Evolutionary conservation across 2,797 vertebrate species (phyloP), one percentile per base, ranked within the genome.

Genomic region (Acanthurus lineatus): DNA sequence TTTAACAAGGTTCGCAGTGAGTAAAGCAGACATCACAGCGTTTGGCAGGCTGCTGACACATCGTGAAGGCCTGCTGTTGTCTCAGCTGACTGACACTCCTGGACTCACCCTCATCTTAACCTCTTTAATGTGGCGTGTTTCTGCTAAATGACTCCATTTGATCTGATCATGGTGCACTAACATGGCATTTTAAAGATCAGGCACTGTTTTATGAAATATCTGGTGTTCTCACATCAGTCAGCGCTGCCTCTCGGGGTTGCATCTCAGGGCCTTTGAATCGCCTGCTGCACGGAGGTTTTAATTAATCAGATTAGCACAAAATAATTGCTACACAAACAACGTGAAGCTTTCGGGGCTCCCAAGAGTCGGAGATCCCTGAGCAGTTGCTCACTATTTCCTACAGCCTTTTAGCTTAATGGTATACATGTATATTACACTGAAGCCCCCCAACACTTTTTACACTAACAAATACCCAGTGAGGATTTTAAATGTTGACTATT

Each of bases 181-280:
- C 81, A 73, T 40, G 58, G 71, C 86, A 86, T 88, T 91, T 35
- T 90, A 91, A 79, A 91, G 82, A 90, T 88, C 87, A 91, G 89
- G 85, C 25, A 16, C 28, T 64, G 63, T 78, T 88, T 77, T 85
- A 87, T 91, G 32, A 89, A 90, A 91, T 79, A 86, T 89, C 84
- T 81, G 88, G 83, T 35, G 57, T 72, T 80, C 10, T 7, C 58
- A 32, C 62, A 66, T 83, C 45, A 48, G 75, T 85, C 60, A 67
- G n/a, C 45, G 25, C 9, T 2, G n/a, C 69, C 59, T 73, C 74
- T 20, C 67, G 38, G 69, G 40, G 59, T 66, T 40, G 56, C 16
- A 5, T 69, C 66, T 51, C 68, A 42, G 62, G 17, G 54, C 49
- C 44, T 76, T 73, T 76, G 83, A 76, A 44, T 62, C 28, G 5